A percentile compares a stretch with the other conserved stretches of the same genome.
These are phyloP conservation scores for Stegophylla sp. DNA, from an alignment of 2,888 invertebrate species.

Conservation along the genomic window DNA sequence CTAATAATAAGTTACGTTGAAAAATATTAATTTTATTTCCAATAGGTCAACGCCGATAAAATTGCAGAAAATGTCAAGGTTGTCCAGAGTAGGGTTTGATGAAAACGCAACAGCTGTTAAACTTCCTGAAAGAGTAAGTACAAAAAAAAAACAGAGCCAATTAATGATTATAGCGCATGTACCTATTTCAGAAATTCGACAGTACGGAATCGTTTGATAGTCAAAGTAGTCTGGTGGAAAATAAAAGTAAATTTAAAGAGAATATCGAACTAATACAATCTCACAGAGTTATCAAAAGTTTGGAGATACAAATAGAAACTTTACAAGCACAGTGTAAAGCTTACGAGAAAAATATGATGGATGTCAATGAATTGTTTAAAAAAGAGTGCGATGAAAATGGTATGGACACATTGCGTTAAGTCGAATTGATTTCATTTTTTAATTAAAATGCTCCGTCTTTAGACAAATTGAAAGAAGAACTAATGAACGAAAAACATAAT, in stretches of 20 bases:
- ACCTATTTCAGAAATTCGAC: conserved; percentile 55
- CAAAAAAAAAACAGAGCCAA: background rate
- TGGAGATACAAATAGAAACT: conserved; percentile 50
- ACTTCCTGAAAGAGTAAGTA: conserved; percentile 47
- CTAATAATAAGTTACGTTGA: background rate
- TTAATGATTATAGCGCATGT: background rate
- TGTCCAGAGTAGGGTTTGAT: conserved; percentile 53
- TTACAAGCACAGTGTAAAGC: conserved; percentile 45
- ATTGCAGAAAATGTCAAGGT: conserved; percentile 46
- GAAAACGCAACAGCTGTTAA: conserved; percentile 24
- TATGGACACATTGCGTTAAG: no score
- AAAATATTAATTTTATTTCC: background rate
- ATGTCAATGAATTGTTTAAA: conserved; percentile 31
- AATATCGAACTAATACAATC: conserved; percentile 54
- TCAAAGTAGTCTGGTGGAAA: conserved; percentile 36
- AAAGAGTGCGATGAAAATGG: conserved; percentile 39
- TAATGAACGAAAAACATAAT: conserved; percentile 29
- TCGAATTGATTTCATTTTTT: background rate
- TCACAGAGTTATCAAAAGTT: conserved; percentile 47
- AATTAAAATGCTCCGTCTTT: background rate
- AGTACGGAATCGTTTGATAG: conserved; percentile 57
- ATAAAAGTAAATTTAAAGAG: conserved; percentile 55
- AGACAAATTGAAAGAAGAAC: conserved; percentile 30
- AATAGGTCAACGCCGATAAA: conserved; percentile 48
- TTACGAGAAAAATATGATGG: conserved; percentile 41